Conservation (phyloP, 2,888 invertebrate genomes). For the Dysmachus trigonus region DNA sequence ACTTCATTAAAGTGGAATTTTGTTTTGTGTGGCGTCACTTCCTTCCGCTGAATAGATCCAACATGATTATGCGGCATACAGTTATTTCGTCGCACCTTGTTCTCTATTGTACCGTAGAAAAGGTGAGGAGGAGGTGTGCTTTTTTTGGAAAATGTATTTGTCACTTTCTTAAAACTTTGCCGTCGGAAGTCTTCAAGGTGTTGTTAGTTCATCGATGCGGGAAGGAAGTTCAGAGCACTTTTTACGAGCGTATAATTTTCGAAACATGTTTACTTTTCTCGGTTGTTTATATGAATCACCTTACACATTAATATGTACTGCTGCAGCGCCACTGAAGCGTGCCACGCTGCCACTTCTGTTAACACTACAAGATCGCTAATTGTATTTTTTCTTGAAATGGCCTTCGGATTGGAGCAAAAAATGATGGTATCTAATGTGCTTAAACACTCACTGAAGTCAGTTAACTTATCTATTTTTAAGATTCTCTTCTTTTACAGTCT, state of each 20-base stretch:
- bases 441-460: neutral
- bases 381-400: neutral
- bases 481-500: too few relatives aligned
- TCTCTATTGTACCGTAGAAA: neutral
- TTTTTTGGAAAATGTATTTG: neutral
- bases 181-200: constrained; percentile 19
- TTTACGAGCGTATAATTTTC: neutral
- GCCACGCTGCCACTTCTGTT: constrained; percentile 7
- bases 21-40: constrained; percentile 6
- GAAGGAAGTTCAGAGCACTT: constrained; percentile 11
- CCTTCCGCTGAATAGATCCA: neutral
- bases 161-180: constrained; percentile 14
- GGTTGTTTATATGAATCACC: neutral
- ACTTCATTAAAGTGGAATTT: neutral
- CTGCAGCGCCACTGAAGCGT: neutral
- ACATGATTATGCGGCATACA: neutral
- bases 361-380: neutral
- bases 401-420: neutral
- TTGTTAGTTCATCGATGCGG: constrained; percentile 24
- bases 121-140: neutral
- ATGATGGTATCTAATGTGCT: neutral
- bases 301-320: neutral
- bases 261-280: constrained; percentile 10
- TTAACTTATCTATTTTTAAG: neutral
- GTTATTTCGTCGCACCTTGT: constrained; percentile 18